Evolutionary conservation across 2,113 vertebrate species (phyloP).

Genomic region (Felis catus): F.catus_Fca126_mat1.0 CM031416.1:5495501-5496000

Average conservation of each 20-base stretch:
- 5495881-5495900: background rate
- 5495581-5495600: fast-evolving
- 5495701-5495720: background rate
- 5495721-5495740: background rate
- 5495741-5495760: background rate
- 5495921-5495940: no score
- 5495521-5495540: background rate
- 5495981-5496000: background rate
- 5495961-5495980: background rate
- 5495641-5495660: background rate
- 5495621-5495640: background rate
- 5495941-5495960: background rate
- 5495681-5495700: background rate
- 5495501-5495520: background rate
- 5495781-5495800: background rate
- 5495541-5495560: background rate
- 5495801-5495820: background rate
- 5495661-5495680: background rate
- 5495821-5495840: background rate
- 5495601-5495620: background rate
- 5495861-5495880: no score
- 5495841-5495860: background rate
- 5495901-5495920: background rate
- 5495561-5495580: background rate
- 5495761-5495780: background rate